These are phyloP conservation scores for Formica aserva DNA, from an alignment of 2,888 invertebrate genomes.

Conservation along the genomic window DNA sequence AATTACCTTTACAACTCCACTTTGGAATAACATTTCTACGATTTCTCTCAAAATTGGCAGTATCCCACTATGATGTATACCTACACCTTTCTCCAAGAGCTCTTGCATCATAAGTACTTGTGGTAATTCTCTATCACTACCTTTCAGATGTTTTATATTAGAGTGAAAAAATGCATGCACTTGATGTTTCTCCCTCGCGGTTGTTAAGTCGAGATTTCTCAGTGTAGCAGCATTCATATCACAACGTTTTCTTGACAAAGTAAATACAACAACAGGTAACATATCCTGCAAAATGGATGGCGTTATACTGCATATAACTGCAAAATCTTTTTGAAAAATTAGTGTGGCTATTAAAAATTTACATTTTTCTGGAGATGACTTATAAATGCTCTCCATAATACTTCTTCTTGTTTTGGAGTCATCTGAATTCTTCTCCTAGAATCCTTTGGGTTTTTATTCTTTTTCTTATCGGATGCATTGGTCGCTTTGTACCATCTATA, in stretches of 20 bases:
- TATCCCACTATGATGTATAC: conserved; percentile 99
- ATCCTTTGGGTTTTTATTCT: conserved; percentile 50
- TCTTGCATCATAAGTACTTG: conserved; percentile 92
- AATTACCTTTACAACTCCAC: conserved; percentile 93
- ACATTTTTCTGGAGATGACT: conserved; percentile 89
- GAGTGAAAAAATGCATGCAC: conserved; percentile 95
- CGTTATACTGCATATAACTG: neutral
- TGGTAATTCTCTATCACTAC: conserved; percentile 94
- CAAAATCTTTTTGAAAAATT: neutral
- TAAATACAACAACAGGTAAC: conserved; percentile 97
- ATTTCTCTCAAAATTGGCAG: conserved; percentile 99
- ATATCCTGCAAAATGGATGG: conserved; percentile 86
- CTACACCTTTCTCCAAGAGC: conserved; percentile 94
- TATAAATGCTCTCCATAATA: conserved; percentile 93
- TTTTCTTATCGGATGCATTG: conserved; percentile 24
- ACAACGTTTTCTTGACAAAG: conserved; percentile 94
- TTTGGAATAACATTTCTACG: conserved; percentile 98
- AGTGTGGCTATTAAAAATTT: neutral
- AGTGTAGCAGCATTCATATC: conserved; percentile 88
- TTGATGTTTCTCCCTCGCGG: conserved; percentile 93
- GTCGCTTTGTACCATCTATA: conserved; percentile 76
- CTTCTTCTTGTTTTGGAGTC: conserved; percentile 91
- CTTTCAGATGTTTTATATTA: conserved; percentile 92
- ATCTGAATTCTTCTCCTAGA: conserved; percentile 63
- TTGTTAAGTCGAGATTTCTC: conserved; percentile 91